A percentile compares a stretch with the other conserved stretches of the same genome.
Conservation (phyloP, 2,888 invertebrate species). For the Ophioninae sp. region DNA sequence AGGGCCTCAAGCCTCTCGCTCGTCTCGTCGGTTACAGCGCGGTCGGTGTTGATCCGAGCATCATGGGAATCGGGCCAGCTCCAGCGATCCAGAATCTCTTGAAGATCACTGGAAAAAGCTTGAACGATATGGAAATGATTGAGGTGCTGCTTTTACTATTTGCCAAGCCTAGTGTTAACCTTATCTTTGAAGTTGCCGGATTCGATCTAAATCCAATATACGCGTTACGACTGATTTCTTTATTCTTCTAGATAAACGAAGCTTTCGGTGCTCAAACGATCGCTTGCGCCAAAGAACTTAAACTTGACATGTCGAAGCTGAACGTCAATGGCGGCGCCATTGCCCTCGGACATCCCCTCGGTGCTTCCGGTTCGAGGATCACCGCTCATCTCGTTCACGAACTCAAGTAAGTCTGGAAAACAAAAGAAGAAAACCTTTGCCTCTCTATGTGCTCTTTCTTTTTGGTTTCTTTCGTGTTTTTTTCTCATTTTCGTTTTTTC, state of each 20-base stretch:
- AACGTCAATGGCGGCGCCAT: conserved; percentile 98
- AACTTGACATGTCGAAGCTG: conserved; percentile 91
- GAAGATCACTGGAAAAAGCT: conserved; percentile 88
- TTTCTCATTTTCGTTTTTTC: conserved; percentile 32
- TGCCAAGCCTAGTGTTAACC: not conserved
- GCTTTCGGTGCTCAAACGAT: conserved; percentile 98
- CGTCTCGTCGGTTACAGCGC: conserved; percentile 95
- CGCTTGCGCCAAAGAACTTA: conserved; percentile 94
- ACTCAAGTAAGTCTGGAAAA: conserved; percentile 85
- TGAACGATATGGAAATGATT: conserved; percentile 95
- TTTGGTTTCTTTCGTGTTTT: conserved; percentile 2
- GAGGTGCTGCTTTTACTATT: conserved; percentile 85
- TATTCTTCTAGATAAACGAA: conserved; percentile 92
- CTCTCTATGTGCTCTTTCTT: not conserved
- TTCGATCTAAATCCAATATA: not conserved
- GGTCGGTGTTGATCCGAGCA: conserved; percentile 97
- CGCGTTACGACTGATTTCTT: not conserved
- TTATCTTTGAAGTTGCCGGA: not conserved
- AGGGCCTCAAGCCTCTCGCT: conserved; percentile 93
- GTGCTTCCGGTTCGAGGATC: conserved; percentile 96
- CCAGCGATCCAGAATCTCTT: conserved; percentile 95
- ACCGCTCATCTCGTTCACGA: conserved; percentile 95
- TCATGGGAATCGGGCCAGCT: conserved; percentile 99
- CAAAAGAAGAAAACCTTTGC: not conserved
- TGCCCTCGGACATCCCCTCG: conserved; percentile 98